Conservation (phyloP, 2,888 invertebrate genomes). For the Ophioninae sp. region DNA sequence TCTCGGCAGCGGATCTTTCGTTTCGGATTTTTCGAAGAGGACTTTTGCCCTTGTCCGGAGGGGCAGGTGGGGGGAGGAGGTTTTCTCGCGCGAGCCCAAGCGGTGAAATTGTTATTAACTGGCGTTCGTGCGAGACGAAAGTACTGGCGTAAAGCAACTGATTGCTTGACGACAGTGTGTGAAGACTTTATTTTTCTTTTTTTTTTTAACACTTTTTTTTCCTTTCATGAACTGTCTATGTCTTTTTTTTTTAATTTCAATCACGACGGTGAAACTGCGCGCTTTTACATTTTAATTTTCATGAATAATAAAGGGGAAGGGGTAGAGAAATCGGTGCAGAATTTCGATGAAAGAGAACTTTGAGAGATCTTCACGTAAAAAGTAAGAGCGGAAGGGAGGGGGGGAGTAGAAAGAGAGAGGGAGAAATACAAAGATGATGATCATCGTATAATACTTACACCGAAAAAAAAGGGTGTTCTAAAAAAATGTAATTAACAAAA, state of each 20-base stretch:
- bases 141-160: slow-evolving; percentile 55
- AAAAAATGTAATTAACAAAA: no score
- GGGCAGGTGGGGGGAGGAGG: background rate
- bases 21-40: slow-evolving; percentile 31
- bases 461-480: no score
- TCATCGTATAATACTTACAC: no score
- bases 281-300: slow-evolving; percentile 54
- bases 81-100: slow-evolving; percentile 26
- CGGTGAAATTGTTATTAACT: slow-evolving; percentile 68
- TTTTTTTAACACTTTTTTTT: slow-evolving; percentile 8
- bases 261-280: slow-evolving; percentile 48
- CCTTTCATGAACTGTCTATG: slow-evolving; percentile 2
- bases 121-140: slow-evolving; percentile 68
- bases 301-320: slow-evolving; percentile 1
- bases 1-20: slow-evolving; percentile 44
- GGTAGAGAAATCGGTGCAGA: slow-evolving; percentile 1
- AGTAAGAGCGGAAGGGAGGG: background rate
- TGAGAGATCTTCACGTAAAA: slow-evolving; percentile 22
- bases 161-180: slow-evolving; percentile 52
- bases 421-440: no score
- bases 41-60: slow-evolving; percentile 38
- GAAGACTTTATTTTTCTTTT: slow-evolving; percentile 46
- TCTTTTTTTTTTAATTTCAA: slow-evolving; percentile 22
- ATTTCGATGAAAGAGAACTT: slow-evolving; percentile 15
- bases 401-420: no score